Conservation (phyloP, 2,113 vertebrate genomes). For the Protomyctophum bolini region DNA sequence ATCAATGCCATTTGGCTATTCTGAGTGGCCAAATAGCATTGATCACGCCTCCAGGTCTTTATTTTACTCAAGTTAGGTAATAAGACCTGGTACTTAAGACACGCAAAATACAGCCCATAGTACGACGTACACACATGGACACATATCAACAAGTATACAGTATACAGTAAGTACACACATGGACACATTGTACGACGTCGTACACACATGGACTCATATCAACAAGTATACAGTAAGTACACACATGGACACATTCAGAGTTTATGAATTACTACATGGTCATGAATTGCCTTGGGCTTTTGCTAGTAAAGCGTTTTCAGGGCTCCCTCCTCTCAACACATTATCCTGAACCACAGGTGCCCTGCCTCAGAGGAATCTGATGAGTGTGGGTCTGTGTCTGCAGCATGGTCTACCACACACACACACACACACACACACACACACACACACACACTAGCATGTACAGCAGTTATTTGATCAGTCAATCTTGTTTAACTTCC, state of each 20-base stretch:
- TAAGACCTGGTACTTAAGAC: no score
- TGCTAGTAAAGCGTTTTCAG: conserved; percentile 36
- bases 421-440: conserved; percentile 25
- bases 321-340: conserved; percentile 31
- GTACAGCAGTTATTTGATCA: conserved; percentile 8
- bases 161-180: neutral
- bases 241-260: no score
- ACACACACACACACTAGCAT: conserved; percentile 11
- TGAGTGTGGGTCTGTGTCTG: conserved; percentile 42
- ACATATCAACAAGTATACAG: neutral
- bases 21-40: no score
- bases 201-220: conserved; percentile 1
- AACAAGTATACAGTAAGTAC: no score
- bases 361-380: conserved; percentile 49
- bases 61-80: no score
- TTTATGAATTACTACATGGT: no score
- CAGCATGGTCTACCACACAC: conserved; percentile 54
- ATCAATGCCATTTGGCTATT: no score
- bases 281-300: conserved; percentile 17
- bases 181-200: neutral
- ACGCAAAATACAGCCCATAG: no score
- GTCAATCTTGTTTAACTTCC: conserved; percentile 20
- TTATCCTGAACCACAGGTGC: conserved; percentile 45
- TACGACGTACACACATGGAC: neutral
- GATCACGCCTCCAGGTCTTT: no score